Base-by-base conservation (phyloP, 2,888 invertebrate species). In the Dolichomitus sp. region DNA sequence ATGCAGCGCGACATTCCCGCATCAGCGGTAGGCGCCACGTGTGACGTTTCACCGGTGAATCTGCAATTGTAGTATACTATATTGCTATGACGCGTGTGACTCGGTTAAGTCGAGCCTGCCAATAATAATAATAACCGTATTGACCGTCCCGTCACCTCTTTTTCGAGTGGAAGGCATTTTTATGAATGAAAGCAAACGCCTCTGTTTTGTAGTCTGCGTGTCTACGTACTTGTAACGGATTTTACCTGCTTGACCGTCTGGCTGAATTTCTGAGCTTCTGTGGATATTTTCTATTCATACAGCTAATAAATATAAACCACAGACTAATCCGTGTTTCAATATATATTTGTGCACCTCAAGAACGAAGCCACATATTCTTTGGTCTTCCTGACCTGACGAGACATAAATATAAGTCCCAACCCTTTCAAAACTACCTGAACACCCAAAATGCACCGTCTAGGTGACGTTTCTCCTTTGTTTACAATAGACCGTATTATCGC, bases 151-250 rank as follows among this genome's bases (percentile, higher is more conserved):
- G 52, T 52, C 27, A 23, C 54, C 54, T 54, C 54, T 23, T 54
- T 27, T 52, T 52, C 52, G 52, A 50, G 17, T 9, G 19, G 52
- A 52, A 45, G 23, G 12, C 9, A 23, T 23, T 52, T 52, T 85
- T 83, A 85, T 83, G 85, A 85, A 83, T 83, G 81, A 83, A 83
- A n/a, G 61, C 52, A 69, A 23, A 19, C 2, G 19, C 50, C 7
- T 19, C 50, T 19, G 19, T 50, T 50, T 50, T 19, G n/a, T 3
- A 14, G 12, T 42, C n/a, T n/a, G 48, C 17, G n/a, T n/a, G 48
- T n/a, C 5, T 6, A 42, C 12, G 42, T 12, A 17, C 6, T 17
- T n/a, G 17, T 17, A 48, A 48, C 7, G 4, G 7, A 48, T 48
- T 48, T 17, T 17, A 48, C 4, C 48, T 17, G 4, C 48, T 48